Evolutionary conservation across 2,113 vertebrate species (phyloP), one percentile per base, ranked within the genome.

Genomic region (Cairina moschata): DNA sequence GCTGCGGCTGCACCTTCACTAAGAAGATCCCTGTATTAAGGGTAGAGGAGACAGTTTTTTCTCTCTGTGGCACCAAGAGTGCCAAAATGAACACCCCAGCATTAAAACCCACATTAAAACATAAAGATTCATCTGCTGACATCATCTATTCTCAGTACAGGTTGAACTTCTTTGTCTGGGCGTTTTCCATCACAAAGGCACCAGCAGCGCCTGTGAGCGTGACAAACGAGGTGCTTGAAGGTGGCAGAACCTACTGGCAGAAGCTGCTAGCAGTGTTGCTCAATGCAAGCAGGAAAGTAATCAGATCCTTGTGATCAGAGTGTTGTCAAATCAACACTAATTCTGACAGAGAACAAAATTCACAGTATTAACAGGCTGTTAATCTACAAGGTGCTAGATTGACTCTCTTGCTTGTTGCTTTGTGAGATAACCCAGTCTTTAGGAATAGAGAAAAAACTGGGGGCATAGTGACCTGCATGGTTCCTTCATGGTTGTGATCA

Each of bases 21-120:
- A 54, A 38, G 52, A 28, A 86, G 17, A 10, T 68, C 14, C 11
- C 63, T 90, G 23, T 62, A 5, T 76, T 66, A 38, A 59, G 29
- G 31, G 4, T 88, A 22, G 36, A 69, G 17, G 76, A 86, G 52
- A 32, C 8, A 17, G 9, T 63, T 86, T 88, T 91, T 56, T 71
- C 17, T 80, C 55, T 2, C 0, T 67, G 18, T 42, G 85, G 36
- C 17, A 15, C 22, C 0, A 0, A 60, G 50, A 6, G 34, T 54
- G 38, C 84, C 81, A 34, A 91, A 91, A 32, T 38, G 3, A 86
- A 40, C n/a, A 54, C 22, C 14, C 4, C 14, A 56, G 17, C 38
- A 28, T 11, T 29, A 29, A 92, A 71, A 3, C 3, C 8, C 14
- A 7, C 84, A 40, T 40, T 40, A 40, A 40, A 13, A 40, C 40